phyloP scores from a whole-genome alignment of 2,888 invertebrate genomes.

The Lepidochrysops patricia region DNA sequence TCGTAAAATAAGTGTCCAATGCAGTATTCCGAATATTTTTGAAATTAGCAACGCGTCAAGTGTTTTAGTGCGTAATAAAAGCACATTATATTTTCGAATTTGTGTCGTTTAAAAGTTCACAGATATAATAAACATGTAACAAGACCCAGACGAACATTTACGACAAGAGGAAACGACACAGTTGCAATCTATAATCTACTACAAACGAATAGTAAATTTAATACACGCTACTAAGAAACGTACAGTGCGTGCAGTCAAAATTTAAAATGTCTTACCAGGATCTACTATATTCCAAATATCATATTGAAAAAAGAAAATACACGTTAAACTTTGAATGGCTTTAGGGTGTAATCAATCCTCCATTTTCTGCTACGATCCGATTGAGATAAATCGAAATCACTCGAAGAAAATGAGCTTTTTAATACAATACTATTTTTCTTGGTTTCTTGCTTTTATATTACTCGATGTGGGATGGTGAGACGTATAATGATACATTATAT shows the following conservation, averaged over 20 bases:
- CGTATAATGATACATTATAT: neutral
- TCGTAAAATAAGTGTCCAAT: neutral
- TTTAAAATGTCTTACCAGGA: conserved; percentile 57
- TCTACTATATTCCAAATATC: conserved; percentile 64
- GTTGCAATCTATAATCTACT: conserved; percentile 11
- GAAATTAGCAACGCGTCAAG: neutral
- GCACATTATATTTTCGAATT: conserved; percentile 4
- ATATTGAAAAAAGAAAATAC: conserved; percentile 66
- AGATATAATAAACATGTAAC: conserved; percentile 7
- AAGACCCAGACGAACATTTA: conserved; percentile 4
- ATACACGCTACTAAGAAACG: conserved; percentile 3
- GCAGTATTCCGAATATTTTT: neutral
- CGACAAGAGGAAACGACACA: conserved; percentile 11
- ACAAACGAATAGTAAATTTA: conserved; percentile 1
- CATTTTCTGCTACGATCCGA: conserved; percentile 2
- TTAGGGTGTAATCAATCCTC: conserved; percentile 13
- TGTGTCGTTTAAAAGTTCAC: neutral
- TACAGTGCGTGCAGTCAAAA: conserved; percentile 19
- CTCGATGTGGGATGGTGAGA: neutral
- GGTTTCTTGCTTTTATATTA: neutral
- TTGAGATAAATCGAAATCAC: neutral
- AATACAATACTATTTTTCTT: neutral
- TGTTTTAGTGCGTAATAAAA: conserved; percentile 6
- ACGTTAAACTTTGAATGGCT: conserved; percentile 36
- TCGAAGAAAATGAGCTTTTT: neutral